Evolutionary conservation across 2,888 invertebrate genomes (phyloP), one percentile per base, ranked within the genome.

Genomic region (Metopia argyrocephala): DNA sequence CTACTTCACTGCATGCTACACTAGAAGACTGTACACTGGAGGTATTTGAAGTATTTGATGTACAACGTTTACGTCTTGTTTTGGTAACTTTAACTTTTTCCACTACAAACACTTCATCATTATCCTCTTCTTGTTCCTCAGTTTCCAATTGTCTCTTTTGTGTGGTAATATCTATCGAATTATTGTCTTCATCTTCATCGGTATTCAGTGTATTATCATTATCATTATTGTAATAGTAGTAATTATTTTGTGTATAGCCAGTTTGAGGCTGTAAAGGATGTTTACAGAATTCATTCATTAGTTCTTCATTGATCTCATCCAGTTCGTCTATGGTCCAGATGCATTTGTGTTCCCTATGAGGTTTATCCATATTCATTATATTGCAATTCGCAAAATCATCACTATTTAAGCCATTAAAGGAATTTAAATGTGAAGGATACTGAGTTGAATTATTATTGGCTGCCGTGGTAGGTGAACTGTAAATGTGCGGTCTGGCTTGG

Each of bases 291-390:
- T 83, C 83, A 57, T 69, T 82, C 66, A 85, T 82, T 76, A 76
- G 82, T 64, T 83, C 85, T 21, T 84, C 85, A 45, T 86, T 86
- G 4, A 87, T 79, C 62, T 88, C 88, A 56, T 88, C 89, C 73
- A 87, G 78, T 76, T 89, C 89, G 46, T 89, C 87, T 57, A 89
- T 89, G 81, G 89, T 87, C 91, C 90, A 91, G 82, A 91, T 90
- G 69, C 87, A 85, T 85, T 91, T 91, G 76, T 89, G 88, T 68
- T 90, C 90, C 2, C 90, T 87, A 83, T 90, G 89, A n/a, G 90
- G 90, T 81, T 88, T 89, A 1, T 85, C 79, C 28, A 64, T 62
- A 61, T 86, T 85, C 25, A 82, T 59, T 57, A 83, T 70, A 62
- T 86, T 86, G 9, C 87, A 86, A 69, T 89, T 87, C 73, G 90